phyloP scores from a whole-genome alignment of 2,797 vertebrate species.

The Sternarchorhynchus goeldii region DNA sequence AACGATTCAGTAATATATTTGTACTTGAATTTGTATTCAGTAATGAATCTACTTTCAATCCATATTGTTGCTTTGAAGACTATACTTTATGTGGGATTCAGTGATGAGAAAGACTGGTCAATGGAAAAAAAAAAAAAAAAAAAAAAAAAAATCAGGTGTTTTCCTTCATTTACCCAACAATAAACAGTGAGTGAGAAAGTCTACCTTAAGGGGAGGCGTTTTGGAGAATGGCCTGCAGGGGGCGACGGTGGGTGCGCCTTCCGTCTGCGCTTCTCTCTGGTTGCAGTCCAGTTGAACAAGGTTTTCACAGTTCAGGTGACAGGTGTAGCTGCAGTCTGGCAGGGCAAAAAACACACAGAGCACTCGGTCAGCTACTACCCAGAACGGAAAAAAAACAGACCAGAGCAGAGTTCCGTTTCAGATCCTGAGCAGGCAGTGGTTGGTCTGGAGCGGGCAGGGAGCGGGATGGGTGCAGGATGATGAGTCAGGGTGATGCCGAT shows the following conservation, averaged over 20 bases:
- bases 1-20: no score
- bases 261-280: slow-evolving; percentile 66
- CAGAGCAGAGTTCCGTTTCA: slow-evolving; percentile 7
- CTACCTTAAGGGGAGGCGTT: slow-evolving; percentile 64
- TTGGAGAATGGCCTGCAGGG: slow-evolving; percentile 65
- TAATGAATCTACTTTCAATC: no score
- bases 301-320: slow-evolving; percentile 85
- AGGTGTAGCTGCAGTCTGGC: slow-evolving; percentile 93
- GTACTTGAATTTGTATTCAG: no score
- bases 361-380: slow-evolving; percentile 41
- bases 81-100: no score
- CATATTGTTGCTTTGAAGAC: no score
- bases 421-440: background rate
- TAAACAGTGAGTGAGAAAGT: slow-evolving; percentile 4
- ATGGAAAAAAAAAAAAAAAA: background rate
- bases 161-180: background rate
- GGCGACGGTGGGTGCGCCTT: slow-evolving; percentile 67
- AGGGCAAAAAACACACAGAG: slow-evolving; percentile 46
- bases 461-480: no score
- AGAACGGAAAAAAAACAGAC: slow-evolving; percentile 11
- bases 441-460: background rate
- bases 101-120: no score
- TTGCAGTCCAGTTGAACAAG: slow-evolving; percentile 91
- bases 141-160: background rate
- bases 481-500: background rate